Conservation (phyloP, 2,888 invertebrate genomes). For the Syrista parreyssii region DNA sequence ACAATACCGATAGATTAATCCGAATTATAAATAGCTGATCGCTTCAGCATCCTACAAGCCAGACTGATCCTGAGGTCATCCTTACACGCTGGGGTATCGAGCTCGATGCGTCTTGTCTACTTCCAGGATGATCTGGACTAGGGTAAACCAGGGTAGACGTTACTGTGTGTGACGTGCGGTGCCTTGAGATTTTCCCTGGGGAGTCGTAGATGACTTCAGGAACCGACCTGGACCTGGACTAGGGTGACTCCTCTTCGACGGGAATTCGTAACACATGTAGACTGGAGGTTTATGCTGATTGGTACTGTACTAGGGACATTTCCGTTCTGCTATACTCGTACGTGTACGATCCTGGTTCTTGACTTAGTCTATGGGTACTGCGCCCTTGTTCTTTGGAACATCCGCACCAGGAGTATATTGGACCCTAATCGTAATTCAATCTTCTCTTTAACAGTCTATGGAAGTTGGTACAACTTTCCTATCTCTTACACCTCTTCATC, state of each 20-base stretch:
- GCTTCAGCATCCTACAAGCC: neutral
- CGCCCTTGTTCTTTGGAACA: neutral
- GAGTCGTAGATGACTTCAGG: conserved; percentile 42
- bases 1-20: conserved; percentile 53
- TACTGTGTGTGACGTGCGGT: neutral
- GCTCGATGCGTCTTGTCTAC: neutral
- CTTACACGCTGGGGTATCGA: neutral
- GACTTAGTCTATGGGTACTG: neutral
- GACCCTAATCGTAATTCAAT: neutral
- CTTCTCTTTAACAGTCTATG: neutral
- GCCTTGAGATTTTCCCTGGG: conserved; percentile 47
- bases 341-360: neutral
- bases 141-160: neutral
- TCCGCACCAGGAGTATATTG: neutral
- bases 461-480: neutral
- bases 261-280: conserved; percentile 61
- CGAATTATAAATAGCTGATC: conserved; percentile 38
- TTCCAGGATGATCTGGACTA: neutral
- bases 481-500: neutral
- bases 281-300: conserved; percentile 61
- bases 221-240: conserved; percentile 34
- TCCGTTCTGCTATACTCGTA: conserved; percentile 40
- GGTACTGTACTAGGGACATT: conserved; percentile 59
- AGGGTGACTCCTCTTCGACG: conserved; percentile 48
- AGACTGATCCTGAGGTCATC: neutral